Evolutionary conservation across 2,797 vertebrate genomes (phyloP).

Genomic region (Neosilurus mollespiculum): DNA sequence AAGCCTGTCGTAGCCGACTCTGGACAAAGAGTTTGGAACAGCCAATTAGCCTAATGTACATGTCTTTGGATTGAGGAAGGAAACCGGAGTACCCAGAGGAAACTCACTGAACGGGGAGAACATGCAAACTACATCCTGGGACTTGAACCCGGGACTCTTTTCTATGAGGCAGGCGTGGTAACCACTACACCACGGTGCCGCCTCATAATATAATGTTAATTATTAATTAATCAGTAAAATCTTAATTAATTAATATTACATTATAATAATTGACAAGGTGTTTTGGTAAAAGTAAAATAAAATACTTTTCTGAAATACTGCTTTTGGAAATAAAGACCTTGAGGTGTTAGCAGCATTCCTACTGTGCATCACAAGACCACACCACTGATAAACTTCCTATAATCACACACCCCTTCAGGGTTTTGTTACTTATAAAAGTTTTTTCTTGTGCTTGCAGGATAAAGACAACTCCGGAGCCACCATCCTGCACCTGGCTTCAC

Average conservation of each 20-base stretch:
- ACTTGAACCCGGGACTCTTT: too few species aligned
- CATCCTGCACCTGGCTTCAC: conserved; percentile 89
- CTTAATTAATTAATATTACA: background rate
- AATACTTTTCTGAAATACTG: background rate
- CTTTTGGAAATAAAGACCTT: background rate
- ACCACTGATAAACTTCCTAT: background rate
- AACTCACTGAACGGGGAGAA: too few species aligned
- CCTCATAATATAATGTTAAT: too few species aligned
- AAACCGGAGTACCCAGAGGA: too few species aligned
- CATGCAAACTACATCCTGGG: too few species aligned
- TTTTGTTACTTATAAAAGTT: background rate
- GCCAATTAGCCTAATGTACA: too few species aligned
- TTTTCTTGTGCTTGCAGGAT: conserved; percentile 71
- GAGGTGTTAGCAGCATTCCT: background rate
- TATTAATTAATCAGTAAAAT: background rate
- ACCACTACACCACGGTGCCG: too few species aligned
- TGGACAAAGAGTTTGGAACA: too few species aligned
- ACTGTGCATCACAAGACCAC: background rate
- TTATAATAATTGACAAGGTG: background rate
- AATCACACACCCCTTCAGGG: background rate
- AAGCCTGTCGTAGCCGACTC: too few species aligned
- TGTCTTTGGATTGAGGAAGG: too few species aligned
- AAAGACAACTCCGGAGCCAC: conserved; percentile 93
- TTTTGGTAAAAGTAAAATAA: background rate
- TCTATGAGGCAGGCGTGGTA: too few species aligned